These are phyloP conservation scores for Salpingus planirostris DNA, from an alignment of 2,888 invertebrate genomes.

Conservation along the genomic window DNA sequence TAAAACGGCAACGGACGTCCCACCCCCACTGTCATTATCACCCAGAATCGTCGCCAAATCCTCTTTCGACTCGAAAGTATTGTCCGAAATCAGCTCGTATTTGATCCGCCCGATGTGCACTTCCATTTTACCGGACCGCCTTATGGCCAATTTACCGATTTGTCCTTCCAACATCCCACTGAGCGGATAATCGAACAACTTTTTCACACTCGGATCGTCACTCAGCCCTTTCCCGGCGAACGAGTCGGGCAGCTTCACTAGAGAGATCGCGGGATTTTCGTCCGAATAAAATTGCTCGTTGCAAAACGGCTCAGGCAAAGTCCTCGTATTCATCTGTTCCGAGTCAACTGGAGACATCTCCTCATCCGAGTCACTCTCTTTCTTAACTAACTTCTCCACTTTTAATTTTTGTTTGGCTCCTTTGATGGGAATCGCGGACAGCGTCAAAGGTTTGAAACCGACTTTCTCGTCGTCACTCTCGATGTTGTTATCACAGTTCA, in stretches of 20 bases:
- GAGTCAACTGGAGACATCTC: too few relatives aligned
- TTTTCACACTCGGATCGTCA: slow-evolving; percentile 29
- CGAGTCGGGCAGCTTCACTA: slow-evolving; percentile 34
- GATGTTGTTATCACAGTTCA: slow-evolving; percentile 24
- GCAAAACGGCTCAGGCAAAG: slow-evolving; percentile 20
- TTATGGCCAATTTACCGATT: slow-evolving; percentile 33
- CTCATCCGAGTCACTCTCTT: too few relatives aligned
- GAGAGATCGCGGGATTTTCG: slow-evolving; percentile 28
- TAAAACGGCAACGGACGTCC: slow-evolving; percentile 7
- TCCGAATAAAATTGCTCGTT: slow-evolving; percentile 27
- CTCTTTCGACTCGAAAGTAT: slow-evolving; percentile 7
- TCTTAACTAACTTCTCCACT: slow-evolving; percentile 14
- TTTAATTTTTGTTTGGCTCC: slow-evolving; percentile 12
- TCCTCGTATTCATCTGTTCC: slow-evolving; percentile 4
- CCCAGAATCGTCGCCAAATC: slow-evolving; percentile 8
- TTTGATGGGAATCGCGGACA: too few relatives aligned
- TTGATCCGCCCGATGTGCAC: slow-evolving; percentile 30
- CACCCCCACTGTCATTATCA: slow-evolving; percentile 6
- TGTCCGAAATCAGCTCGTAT: slow-evolving; percentile 27
- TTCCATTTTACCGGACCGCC: slow-evolving; percentile 34
- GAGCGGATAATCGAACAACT: slow-evolving; percentile 30
- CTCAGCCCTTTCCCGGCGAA: slow-evolving; percentile 34
- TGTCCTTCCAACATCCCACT: slow-evolving; percentile 34
- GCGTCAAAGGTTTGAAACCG: slow-evolving; percentile 20
- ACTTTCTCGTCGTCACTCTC: slow-evolving; percentile 26